These are phyloP conservation scores for Cartodere bifasciata DNA, from an alignment of 2,888 invertebrate genomes.

Conservation along the genomic window DNA sequence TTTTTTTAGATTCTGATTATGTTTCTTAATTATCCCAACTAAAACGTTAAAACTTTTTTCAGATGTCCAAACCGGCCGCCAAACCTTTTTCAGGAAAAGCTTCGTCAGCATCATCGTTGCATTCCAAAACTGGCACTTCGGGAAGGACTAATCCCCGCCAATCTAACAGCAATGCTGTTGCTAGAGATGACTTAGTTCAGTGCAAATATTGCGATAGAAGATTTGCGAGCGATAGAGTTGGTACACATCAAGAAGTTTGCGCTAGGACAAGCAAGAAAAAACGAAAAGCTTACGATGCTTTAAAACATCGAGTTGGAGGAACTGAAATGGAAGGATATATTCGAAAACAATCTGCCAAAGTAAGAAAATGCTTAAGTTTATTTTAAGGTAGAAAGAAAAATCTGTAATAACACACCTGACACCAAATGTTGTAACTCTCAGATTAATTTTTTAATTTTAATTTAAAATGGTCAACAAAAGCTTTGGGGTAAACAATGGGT, in stretches of 20 bases:
- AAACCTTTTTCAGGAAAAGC: no score
- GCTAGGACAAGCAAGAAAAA: slow-evolving; percentile 64
- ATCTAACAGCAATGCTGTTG: slow-evolving; percentile 25
- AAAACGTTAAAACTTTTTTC: no score
- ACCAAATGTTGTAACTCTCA: no score
- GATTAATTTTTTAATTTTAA: no score
- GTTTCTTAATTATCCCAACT: no score
- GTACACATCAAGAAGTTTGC: slow-evolving; percentile 78
- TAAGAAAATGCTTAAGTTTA: slow-evolving; percentile 3
- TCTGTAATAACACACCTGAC: no score
- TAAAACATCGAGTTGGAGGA: slow-evolving; percentile 79
- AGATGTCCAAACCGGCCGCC: slow-evolving; percentile 8
- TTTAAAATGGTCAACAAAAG: no score
- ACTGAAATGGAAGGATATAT: slow-evolving; percentile 70
- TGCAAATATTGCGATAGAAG: slow-evolving; percentile 69
- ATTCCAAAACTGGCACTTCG: no score
- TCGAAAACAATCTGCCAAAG: slow-evolving; percentile 10
- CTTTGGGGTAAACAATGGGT: no score
- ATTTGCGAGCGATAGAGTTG: slow-evolving; percentile 70
- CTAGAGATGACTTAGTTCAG: slow-evolving; percentile 36
- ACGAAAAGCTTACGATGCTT: slow-evolving; percentile 82
- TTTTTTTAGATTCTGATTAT: no score
- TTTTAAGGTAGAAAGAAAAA: no score
- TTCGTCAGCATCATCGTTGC: slow-evolving; percentile 6
- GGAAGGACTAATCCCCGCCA: no score